Evolutionary conservation across 2,888 invertebrate species (phyloP), one percentile per base, ranked within the genome.

Genomic region (Trissonchulus sp.): DNA sequence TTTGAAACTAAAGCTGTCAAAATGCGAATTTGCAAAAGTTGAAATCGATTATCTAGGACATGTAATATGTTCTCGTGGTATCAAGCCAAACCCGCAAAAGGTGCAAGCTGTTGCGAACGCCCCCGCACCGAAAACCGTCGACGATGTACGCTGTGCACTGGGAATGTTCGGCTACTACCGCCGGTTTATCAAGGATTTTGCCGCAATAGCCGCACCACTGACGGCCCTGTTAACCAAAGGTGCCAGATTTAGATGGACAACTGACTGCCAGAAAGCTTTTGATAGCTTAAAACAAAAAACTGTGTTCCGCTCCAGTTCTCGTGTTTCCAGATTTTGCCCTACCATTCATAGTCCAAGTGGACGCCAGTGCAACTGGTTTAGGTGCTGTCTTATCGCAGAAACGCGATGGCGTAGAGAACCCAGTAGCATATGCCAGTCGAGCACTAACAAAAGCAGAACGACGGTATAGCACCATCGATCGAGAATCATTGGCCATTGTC

Each of bases 281-380:
- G 15, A 36, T 23, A 2, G 23, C 1, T 38, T 75, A n/a, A 30
- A 75, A 75, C 60, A 35, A 2, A 34, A 2, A 8, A 31, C 33
- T 75, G 35, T 23, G 35, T 28, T 3, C 23, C 3, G 74, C 37
- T 2, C 75, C 75, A 2, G 8, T 75, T 18, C 31, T 75, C 1
- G 62, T 33, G 18, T 73, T 75, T 35, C 75, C 75, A 18, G 75
- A 75, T 34, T 75, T 75, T 75, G 18, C 8, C 15, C 2, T 48
- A 37, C 72, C 65, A 8, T 65, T 65, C 65, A 30, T 65, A 3
- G 15, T 65, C 15, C 65, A 65, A 34, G 34, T 34, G 34, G 65
- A 65, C 31, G 65, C 65, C 15, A 31, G 31, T 15, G 31, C 15
- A 18, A 31, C 8, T 65, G 65, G 31, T 15, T 8, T 65, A 3